Evolutionary conservation across 2,797 vertebrate genomes (phyloP), one percentile per base, ranked within the genome.

Genomic region (Lepus oiostolus): DNA sequence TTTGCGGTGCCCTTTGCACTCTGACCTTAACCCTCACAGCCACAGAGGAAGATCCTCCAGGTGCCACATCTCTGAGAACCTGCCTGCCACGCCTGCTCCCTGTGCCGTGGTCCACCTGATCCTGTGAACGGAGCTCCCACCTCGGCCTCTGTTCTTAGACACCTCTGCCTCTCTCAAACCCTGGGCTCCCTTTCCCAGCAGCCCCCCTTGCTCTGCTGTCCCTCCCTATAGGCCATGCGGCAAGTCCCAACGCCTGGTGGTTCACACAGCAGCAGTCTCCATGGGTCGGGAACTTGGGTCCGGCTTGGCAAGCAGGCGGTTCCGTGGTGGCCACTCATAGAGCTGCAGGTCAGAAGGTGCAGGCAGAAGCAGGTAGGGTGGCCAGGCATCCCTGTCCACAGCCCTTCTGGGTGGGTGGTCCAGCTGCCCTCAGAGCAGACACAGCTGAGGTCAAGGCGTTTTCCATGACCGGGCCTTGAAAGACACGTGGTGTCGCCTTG

Each of bases 181-280:
- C 35, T 50, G 26, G 47, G 24, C 50, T 68, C 32, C 26, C 58
- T 70, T 68, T 89, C 35, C 67, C 7, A 24, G 22, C 14, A 17
- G 35, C 74, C 54, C 62, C 81, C 71, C 67, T 67, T 30, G 42
- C 94, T 93, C 71, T 88, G 62, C n/a, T 91, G 76, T 14, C 12
- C 52, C 28, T 12, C 22, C 79, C n/a, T 32, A 22, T 16, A 62
- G 38, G 12, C 24, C 38, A 13, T 67, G 47, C 80, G 70, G 80
- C 60, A 83, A 70, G 71, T 80, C 62, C 67, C 62, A 38, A 94
- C 70, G 26, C n/a, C 14, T 47, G 84, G 62, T 42, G 65, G 47
- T 17, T 74, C 92, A 70, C 92, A 87, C 70, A 81, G 19, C 79
- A 79, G 21, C 13, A 70, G 68, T 62, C 50, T 92, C 47, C 32